Evolutionary conservation across 2,113 vertebrate species (phyloP).

Genomic region (Calypte anna): DNA sequence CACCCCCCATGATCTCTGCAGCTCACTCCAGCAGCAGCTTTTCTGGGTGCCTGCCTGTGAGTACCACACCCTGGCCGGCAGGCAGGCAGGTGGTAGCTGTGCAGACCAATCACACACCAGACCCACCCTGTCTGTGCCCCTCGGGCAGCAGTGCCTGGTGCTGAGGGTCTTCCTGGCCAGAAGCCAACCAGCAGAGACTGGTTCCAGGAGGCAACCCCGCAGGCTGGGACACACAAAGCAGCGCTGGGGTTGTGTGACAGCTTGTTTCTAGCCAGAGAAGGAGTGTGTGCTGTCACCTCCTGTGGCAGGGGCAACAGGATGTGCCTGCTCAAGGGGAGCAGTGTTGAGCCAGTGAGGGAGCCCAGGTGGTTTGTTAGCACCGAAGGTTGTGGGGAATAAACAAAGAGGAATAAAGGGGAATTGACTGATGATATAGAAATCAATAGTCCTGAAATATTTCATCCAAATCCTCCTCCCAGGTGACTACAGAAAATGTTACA

Average conservation of each 20-base stretch:
- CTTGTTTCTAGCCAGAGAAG: neutral
- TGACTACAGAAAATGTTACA: slow-evolving; percentile 34
- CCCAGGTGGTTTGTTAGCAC: neutral
- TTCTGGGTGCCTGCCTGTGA: neutral
- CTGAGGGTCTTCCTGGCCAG: neutral
- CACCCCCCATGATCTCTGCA: neutral
- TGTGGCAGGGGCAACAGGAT: neutral
- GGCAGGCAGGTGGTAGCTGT: rapidly evolving
- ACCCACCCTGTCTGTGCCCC: rapidly evolving
- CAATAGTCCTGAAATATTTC: slow-evolving; percentile 34
- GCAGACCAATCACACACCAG: rapidly evolving
- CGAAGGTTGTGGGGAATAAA: neutral
- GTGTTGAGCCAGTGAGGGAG: neutral
- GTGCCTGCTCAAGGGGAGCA: rapidly evolving
- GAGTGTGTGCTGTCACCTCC: rapidly evolving
- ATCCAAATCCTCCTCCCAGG: slow-evolving; percentile 40
- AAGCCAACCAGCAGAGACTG: neutral
- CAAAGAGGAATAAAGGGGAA: neutral
- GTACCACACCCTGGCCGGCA: neutral
- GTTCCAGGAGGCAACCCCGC: neutral
- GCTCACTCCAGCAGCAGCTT: neutral
- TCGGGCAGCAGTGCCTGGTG: rapidly evolving
- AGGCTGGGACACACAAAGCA: neutral
- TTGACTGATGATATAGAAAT: slow-evolving; percentile 12
- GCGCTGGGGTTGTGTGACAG: rapidly evolving